Base-by-base conservation (phyloP, 2,113 vertebrate species). In the Syngnathus typhle region DNA sequence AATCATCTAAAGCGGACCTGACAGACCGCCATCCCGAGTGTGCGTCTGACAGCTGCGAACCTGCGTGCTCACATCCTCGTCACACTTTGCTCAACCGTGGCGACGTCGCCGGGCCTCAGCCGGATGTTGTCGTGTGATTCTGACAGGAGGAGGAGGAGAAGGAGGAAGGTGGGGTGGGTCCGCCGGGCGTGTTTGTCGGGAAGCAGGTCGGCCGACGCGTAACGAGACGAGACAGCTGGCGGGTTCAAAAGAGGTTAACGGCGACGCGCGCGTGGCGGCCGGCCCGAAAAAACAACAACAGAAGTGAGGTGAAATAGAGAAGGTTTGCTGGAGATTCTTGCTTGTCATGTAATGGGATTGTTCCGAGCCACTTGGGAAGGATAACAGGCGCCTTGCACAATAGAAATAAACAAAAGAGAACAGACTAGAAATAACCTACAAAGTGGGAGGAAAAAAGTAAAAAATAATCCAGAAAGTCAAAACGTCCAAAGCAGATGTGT, bases 171-270 rank as follows among this genome's bases (percentile, higher is more conserved):
- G 81, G 71, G 43, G 9, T 11, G 43, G 9, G 11, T 81, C 74
- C 75, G 49, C 32, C 67, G 77, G 79, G 64, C 59, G 54, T 77
- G 74, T 85, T 85, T 72, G 67, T 10, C 9, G 49, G 51, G 72
- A 81, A 73, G 72, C 68, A 68, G 78, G 69, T 82, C 52, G 75
- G 80, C 71, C 43, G 64, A 72, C 70, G 12, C 1, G 75, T 89
- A 87, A 90, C 78, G 76, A 82, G 78, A 85, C 54, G 67, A 71
- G 89, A 88, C 90, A 89, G 84, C 78, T 76, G 82, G 79, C 84
- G 79, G 89, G 85, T 87, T 90, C 84, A 84, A 65, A 16, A 60
- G 81, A 82, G 87, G 83, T 85, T 79, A 87, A 79, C 79, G 62
- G 74, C 73, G 82, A 80, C 83, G 74, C 43, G 39, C 71, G 77